These are phyloP conservation scores for Addax nasomaculatus DNA, from an alignment of 2,113 vertebrate species.

Conservation along the genomic window DNA sequence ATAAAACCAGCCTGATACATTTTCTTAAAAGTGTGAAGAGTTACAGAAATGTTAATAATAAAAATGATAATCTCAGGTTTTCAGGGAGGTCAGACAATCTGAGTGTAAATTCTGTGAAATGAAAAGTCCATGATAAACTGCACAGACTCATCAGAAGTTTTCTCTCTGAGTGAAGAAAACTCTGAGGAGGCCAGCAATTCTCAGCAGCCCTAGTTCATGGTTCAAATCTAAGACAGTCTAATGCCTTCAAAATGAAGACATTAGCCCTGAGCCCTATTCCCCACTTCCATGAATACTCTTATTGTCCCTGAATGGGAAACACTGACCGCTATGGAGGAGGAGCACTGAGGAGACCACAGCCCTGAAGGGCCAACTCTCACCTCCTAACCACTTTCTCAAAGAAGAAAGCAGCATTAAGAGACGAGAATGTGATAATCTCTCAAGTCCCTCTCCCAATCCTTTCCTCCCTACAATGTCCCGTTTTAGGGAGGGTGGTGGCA, in stretches of 20 bases:
- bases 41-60: slow-evolving; percentile 15
- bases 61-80: slow-evolving; percentile 21
- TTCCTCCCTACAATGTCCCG: neutral
- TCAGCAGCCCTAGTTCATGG: neutral
- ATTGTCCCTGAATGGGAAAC: neutral
- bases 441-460: neutral
- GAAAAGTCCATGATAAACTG: neutral
- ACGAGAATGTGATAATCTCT: neutral
- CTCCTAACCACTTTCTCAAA: neutral
- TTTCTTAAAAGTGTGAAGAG: neutral
- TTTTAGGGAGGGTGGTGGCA: neutral
- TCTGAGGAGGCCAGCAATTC: neutral
- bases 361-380: neutral
- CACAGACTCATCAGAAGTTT: neutral
- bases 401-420: neutral
- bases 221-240: neutral
- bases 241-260: neutral
- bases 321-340: neutral
- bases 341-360: neutral
- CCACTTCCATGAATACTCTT: neutral
- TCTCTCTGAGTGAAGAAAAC: neutral
- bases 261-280: neutral
- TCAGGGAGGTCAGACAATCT: neutral
- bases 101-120: neutral
- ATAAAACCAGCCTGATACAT: neutral